phyloP scores from a whole-genome alignment of 1,140 invertebrate species.

The silkworm (Bombyx mori) region ASM3026992v2 NC_085119.1:6449001-6449500 shows the following conservation, averaged over 20 bases:
- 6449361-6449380: no score
- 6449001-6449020: conserved; percentile 48
- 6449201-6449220: conserved; percentile 75
- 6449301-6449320: no score
- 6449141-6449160: conserved; percentile 58
- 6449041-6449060: conserved; percentile 77
- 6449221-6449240: conserved; percentile 73
- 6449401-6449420: no score
- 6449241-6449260: conserved; percentile 35
- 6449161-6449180: conserved; percentile 68
- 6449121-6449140: conserved; percentile 44
- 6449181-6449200: conserved; percentile 74
- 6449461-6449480: no score
- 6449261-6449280: no score
- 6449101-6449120: conserved; percentile 48
- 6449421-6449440: no score
- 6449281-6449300: no score
- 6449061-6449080: conserved; percentile 73
- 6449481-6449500: no score
- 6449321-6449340: no score
- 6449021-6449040: conserved; percentile 52
- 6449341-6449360: no score
- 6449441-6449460: no score
- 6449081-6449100: conserved; percentile 28
- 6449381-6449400: no score